Evolutionary conservation across 2,888 invertebrate genomes (phyloP).

Genomic region (Gonocerus acuteangulatus): DNA sequence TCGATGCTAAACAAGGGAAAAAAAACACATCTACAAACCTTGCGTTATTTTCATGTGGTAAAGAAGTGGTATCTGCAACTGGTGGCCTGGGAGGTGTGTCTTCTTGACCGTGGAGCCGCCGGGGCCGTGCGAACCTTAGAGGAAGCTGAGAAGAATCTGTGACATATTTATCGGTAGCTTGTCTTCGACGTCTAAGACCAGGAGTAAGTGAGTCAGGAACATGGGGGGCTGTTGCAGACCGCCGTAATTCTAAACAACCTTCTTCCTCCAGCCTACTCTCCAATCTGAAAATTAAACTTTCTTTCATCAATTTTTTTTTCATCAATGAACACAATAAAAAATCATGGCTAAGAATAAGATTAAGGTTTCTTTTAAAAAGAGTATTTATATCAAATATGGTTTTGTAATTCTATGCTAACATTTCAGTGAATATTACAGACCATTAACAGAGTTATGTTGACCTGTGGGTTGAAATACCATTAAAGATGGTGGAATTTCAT

Average conservation of each 20-base stretch:
- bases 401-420: too few relatives aligned
- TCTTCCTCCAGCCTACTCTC: conserved; percentile 20
- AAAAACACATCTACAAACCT: too few relatives aligned
- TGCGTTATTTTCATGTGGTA: conserved; percentile 40
- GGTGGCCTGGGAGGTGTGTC: conserved; percentile 36
- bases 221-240: conserved; percentile 46
- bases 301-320: background rate
- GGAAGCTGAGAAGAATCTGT: conserved; percentile 71
- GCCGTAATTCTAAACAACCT: conserved; percentile 39
- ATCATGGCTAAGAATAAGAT: background rate
- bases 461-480: too few relatives aligned
- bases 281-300: background rate
- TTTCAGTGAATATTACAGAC: too few relatives aligned
- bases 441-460: too few relatives aligned
- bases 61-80: conserved; percentile 32
- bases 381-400: too few relatives aligned
- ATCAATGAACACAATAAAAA: background rate
- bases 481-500: too few relatives aligned
- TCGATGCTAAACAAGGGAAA: too few relatives aligned
- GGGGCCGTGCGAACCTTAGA: conserved; percentile 39
- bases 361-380: background rate
- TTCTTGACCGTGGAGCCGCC: conserved; percentile 31
- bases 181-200: conserved; percentile 65
- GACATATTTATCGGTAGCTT: conserved; percentile 73
- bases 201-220: conserved; percentile 48